Conservation (phyloP, 2,797 vertebrate species). For the Bucorvus abyssinicus region DNA sequence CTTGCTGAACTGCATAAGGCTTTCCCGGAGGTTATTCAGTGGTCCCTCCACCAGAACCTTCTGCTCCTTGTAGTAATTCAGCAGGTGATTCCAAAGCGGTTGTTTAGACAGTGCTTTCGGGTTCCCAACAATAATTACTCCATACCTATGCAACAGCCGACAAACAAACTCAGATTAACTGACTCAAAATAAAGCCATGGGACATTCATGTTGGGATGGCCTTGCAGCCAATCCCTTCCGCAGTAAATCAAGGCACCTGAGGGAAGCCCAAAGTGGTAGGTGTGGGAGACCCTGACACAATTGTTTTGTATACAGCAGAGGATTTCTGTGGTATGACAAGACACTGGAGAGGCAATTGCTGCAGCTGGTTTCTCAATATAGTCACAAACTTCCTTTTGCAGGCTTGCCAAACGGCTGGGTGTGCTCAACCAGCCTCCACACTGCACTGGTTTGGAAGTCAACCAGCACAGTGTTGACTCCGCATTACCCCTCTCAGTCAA, state of each 20-base stretch:
- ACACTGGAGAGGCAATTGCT: neutral
- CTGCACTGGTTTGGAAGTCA: accelerated
- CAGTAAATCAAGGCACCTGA: neutral
- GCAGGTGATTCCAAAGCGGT: constrained; percentile 96
- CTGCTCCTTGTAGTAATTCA: constrained; percentile 99
- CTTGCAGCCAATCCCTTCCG: neutral
- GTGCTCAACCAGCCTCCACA: neutral
- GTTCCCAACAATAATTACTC: constrained; percentile 98
- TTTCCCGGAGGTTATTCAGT: constrained; percentile 96
- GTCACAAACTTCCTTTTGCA: neutral
- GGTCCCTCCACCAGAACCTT: constrained; percentile 98
- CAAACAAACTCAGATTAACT: neutral
- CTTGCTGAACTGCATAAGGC: constrained; percentile 99
- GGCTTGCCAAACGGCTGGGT: accelerated
- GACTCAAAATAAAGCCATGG: neutral
- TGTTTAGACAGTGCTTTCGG: constrained; percentile 98
- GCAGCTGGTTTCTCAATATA: neutral
- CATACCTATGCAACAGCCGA: constrained; percentile 79
- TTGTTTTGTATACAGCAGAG: neutral
- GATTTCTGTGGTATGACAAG: neutral
- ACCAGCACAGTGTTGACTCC: accelerated
- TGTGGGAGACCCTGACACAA: neutral
- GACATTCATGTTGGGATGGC: accelerated
- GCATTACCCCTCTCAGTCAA: neutral
- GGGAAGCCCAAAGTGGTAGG: neutral